Conservation (phyloP, 2,797 vertebrate genomes). For the Pitangus sulphuratus region DNA sequence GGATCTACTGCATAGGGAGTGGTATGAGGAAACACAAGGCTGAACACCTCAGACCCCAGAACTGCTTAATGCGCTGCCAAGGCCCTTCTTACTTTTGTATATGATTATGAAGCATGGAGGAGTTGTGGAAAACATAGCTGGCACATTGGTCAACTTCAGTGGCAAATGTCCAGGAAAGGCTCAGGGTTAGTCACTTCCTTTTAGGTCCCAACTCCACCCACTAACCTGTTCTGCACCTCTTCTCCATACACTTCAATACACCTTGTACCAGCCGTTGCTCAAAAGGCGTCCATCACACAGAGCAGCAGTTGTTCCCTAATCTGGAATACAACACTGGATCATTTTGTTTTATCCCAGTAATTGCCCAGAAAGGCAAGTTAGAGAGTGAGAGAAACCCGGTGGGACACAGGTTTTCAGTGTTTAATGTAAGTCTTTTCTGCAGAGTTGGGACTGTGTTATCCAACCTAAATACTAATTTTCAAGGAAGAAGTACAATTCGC, state of each 20-base stretch:
- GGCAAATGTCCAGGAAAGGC: background rate
- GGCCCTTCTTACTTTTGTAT: background rate
- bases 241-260: accelerated
- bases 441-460: background rate
- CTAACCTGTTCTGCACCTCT: background rate
- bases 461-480: background rate
- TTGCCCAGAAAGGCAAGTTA: background rate
- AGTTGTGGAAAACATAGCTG: background rate
- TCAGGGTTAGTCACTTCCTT: background rate
- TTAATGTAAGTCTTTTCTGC: background rate
- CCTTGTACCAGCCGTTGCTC: background rate
- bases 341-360: background rate
- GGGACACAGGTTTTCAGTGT: background rate
- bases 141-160: background rate
- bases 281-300: background rate
- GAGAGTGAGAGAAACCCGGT: background rate
- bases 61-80: accelerated
- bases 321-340: background rate
- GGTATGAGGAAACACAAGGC: background rate
- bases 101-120: conserved; percentile 7
- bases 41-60: background rate
- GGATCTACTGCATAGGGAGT: background rate
- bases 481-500: background rate
- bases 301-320: background rate
- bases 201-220: background rate